Conservation (phyloP, 2,113 vertebrate genomes). For the Poecile atricapillus region DNA sequence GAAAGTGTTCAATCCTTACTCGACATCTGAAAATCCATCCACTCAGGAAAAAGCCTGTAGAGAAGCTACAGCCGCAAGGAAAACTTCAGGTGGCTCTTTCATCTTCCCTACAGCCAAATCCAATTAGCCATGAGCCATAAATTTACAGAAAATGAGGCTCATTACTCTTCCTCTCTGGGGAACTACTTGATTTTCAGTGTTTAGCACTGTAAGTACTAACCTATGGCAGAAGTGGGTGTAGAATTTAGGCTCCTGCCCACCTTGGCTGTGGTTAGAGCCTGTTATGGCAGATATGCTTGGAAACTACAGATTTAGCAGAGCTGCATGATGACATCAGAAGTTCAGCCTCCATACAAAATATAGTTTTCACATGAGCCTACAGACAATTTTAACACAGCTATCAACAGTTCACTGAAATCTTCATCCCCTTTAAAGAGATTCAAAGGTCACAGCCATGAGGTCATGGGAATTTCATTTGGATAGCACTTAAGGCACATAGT, state of each 20-base stretch:
- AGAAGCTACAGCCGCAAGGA: background rate
- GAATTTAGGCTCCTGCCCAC: background rate
- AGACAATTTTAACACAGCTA: background rate
- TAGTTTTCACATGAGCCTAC: background rate
- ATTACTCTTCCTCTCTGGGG: background rate
- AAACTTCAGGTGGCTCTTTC: background rate
- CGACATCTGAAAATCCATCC: background rate
- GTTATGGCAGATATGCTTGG: background rate
- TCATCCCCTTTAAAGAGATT: background rate
- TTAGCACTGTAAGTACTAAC: background rate
- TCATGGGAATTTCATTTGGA: background rate
- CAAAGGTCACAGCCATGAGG: background rate
- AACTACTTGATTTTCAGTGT: background rate
- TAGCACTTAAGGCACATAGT: background rate
- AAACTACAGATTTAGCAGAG: background rate
- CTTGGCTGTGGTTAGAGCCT: background rate
- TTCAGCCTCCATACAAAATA: background rate
- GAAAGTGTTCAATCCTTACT: background rate
- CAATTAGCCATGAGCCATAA: conserved; percentile 17
- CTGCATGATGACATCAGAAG: background rate
- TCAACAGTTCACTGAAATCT: background rate
- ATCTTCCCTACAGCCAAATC: background rate
- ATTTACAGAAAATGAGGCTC: conserved; percentile 5
- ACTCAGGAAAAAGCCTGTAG: background rate
- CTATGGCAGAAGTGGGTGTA: background rate